phyloP scores from a whole-genome alignment of 1,140 invertebrate genomes.

The Drosophila miranda region DNA sequence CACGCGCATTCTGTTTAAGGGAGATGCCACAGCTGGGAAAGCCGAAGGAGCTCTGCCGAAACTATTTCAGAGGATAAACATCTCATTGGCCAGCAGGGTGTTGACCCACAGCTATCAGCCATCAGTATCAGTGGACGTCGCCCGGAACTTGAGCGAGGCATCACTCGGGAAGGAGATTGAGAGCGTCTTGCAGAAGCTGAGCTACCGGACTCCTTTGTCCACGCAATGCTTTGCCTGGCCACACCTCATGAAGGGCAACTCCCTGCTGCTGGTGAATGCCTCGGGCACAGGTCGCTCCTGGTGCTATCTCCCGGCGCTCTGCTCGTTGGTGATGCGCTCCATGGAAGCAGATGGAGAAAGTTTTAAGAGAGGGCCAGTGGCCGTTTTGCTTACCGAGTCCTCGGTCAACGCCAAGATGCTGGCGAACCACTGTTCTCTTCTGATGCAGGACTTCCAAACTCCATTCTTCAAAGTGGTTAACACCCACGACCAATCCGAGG shows the following conservation, averaged over 20 bases:
- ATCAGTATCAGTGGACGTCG: not conserved
- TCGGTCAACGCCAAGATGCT: constrained; percentile 2
- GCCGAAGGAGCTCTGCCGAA: no score
- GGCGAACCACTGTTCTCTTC: not conserved
- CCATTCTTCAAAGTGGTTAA: constrained; percentile 34
- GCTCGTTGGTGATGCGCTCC: constrained; percentile 25
- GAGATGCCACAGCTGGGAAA: no score
- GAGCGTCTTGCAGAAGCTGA: constrained; percentile 2
- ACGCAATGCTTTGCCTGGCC: constrained; percentile 54
- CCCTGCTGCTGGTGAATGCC: constrained; percentile 32
- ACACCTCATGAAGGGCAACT: constrained; percentile 37
- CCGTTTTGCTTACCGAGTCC: constrained; percentile 46
- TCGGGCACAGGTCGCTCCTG: constrained; percentile 35
- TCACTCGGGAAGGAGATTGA: constrained; percentile 8
- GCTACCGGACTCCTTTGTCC: not conserved
- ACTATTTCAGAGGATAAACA: not conserved
- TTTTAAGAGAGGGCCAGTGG: constrained; percentile 32
- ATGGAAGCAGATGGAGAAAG: not conserved
- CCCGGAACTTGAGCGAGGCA: not conserved
- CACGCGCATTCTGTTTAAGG: no score
- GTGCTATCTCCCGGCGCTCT: constrained; percentile 51
- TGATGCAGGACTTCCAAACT: constrained; percentile 29
- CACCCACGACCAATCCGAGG: not conserved
- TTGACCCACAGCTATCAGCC: constrained; percentile 34
- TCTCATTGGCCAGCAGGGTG: not conserved